phyloP scores from a whole-genome alignment of 2,113 vertebrate species.

The Ceyx melanurus region DNA sequence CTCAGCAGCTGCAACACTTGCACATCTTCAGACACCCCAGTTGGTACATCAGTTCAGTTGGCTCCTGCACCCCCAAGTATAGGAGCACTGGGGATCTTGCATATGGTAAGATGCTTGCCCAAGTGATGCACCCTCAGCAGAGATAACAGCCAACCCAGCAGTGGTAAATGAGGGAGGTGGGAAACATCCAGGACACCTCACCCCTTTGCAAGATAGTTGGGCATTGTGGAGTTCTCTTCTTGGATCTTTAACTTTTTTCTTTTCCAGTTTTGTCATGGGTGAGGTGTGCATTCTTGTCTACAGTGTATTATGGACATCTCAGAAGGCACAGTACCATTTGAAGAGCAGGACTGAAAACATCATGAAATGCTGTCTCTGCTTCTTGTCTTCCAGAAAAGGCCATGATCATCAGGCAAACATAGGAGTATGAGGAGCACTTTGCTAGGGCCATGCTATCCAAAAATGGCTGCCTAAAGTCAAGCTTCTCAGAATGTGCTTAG shows the following conservation, averaged over 20 bases:
- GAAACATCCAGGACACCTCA: neutral
- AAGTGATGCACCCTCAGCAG: neutral
- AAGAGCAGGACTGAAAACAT: accelerated
- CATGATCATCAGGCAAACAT: accelerated
- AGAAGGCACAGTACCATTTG: neutral
- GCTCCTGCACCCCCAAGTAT: neutral
- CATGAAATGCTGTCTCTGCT: neutral
- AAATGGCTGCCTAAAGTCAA: neutral
- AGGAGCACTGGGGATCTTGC: neutral
- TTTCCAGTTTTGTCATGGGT: neutral
- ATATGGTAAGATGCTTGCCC: neutral
- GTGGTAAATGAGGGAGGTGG: neutral
- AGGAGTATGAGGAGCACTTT: neutral
- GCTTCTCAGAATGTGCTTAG: neutral
- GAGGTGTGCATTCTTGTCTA: neutral
- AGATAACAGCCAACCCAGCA: neutral
- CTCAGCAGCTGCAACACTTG: neutral
- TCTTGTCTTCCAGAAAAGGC: neutral
- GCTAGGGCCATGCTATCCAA: neutral
- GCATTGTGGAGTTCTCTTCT: neutral
- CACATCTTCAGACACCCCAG: neutral
- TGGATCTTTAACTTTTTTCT: neutral
- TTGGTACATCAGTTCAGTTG: neutral
- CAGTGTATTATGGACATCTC: neutral
- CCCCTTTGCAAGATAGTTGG: neutral